Evolutionary conservation across 2,797 vertebrate species (phyloP).

Genomic region (Poecile montanus): DNA sequence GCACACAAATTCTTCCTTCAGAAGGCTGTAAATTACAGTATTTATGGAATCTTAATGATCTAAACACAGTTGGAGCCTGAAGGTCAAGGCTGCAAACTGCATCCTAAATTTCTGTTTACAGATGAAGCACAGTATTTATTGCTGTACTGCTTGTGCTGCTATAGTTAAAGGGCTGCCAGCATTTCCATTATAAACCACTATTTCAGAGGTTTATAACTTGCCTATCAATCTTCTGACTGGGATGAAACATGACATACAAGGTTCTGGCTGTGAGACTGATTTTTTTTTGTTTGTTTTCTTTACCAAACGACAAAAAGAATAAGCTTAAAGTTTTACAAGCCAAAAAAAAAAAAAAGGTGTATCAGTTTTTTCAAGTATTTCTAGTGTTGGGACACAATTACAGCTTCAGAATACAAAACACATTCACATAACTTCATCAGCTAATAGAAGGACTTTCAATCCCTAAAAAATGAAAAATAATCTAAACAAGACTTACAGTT

Average conservation of each 20-base stretch:
- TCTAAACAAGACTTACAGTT: not conserved
- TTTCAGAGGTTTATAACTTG: constrained; percentile 63
- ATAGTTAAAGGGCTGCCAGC: constrained; percentile 71
- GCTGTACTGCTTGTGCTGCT: constrained; percentile 33
- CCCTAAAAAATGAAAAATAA: not conserved
- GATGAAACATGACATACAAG: constrained; percentile 59
- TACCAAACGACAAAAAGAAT: constrained; percentile 25
- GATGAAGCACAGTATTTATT: constrained; percentile 83
- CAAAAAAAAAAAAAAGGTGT: not conserved
- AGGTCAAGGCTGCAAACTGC: constrained; percentile 80
- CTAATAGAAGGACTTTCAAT: not conserved
- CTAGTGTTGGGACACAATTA: not conserved
- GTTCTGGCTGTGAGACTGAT: not conserved
- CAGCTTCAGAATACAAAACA: not conserved
- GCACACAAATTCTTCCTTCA: constrained; percentile 63
- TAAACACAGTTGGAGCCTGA: constrained; percentile 80
- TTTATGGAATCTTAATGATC: constrained; percentile 76
- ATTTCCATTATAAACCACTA: constrained; percentile 69
- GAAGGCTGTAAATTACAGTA: constrained; percentile 74
- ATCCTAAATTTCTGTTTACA: constrained; percentile 80
- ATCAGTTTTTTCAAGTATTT: not conserved
- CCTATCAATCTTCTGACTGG: constrained; percentile 58
- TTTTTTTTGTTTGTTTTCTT: constrained; percentile 42
- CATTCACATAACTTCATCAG: not conserved
- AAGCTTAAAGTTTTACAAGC: not conserved